Conservation (phyloP, 2,888 invertebrate species). For the Anaspis maculata region DNA sequence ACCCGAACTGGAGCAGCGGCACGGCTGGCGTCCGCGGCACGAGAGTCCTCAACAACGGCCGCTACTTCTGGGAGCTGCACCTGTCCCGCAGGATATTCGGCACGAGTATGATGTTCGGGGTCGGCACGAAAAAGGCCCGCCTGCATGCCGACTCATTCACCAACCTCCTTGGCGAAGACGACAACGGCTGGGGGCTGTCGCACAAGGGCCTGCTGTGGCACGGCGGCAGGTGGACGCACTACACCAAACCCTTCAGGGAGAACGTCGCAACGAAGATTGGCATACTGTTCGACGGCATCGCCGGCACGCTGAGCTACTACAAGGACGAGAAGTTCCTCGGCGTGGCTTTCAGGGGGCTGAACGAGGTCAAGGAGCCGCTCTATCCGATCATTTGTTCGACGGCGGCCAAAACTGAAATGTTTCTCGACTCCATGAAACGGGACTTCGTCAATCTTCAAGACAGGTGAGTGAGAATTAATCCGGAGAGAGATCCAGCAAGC, state of each 20-base stretch:
- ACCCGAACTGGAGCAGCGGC: slow-evolving; percentile 69
- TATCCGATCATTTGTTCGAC: slow-evolving; percentile 65
- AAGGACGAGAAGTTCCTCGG: slow-evolving; percentile 62
- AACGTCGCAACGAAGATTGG: slow-evolving; percentile 61
- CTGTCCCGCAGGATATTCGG: slow-evolving; percentile 58
- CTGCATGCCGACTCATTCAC: slow-evolving; percentile 60
- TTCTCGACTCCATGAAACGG: slow-evolving; percentile 49
- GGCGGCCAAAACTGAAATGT: slow-evolving; percentile 68
- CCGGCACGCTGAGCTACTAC: slow-evolving; percentile 62
- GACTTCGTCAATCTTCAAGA: slow-evolving; percentile 62
- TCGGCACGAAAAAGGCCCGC: slow-evolving; percentile 44
- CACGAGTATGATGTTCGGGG: slow-evolving; percentile 69
- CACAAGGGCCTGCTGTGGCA: slow-evolving; percentile 67
- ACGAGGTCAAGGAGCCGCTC: slow-evolving; percentile 53
- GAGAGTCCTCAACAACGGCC: slow-evolving; percentile 53
- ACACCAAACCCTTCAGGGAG: slow-evolving; percentile 60
- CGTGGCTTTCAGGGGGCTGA: slow-evolving; percentile 59
- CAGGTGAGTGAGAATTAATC: no score
- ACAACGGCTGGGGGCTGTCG: slow-evolving; percentile 62
- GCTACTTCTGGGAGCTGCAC: slow-evolving; percentile 58
- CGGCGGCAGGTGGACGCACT: slow-evolving; percentile 52
- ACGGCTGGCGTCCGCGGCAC: slow-evolving; percentile 64
- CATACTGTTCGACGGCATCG: slow-evolving; percentile 57
- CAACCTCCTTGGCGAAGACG: slow-evolving; percentile 64
- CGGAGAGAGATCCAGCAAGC: no score